A percentile compares a stretch with the other conserved stretches of the same genome.
phyloP scores from a whole-genome alignment of 2,888 invertebrate species.

The Habroteleia sp. region DNA sequence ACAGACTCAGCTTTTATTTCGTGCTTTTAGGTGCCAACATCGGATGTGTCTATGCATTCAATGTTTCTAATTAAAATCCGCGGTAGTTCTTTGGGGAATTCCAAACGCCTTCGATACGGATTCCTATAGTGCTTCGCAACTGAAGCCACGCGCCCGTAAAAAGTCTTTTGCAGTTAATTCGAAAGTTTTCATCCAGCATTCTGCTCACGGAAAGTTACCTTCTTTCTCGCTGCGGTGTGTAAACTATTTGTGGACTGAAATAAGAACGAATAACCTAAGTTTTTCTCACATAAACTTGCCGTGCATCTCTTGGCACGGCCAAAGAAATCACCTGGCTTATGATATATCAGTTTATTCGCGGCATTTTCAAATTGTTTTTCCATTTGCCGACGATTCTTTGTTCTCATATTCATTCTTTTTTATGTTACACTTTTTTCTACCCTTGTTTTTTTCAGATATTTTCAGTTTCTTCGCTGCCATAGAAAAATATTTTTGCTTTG shows the following conservation, averaged over 20 bases:
- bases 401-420: neutral
- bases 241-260: slow-evolving; percentile 66
- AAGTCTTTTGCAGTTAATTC: slow-evolving; percentile 61
- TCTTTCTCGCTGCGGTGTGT: slow-evolving; percentile 57
- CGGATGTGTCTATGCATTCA: neutral
- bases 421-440: slow-evolving; percentile 8
- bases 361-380: slow-evolving; percentile 37
- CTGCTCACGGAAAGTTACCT: slow-evolving; percentile 49
- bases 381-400: slow-evolving; percentile 2
- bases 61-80: slow-evolving; percentile 40
- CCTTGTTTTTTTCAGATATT: neutral
- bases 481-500: slow-evolving; percentile 40
- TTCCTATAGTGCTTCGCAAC: slow-evolving; percentile 8
- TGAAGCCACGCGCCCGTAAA: slow-evolving; percentile 31
- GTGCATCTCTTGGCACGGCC: slow-evolving; percentile 50
- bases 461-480: neutral
- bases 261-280: slow-evolving; percentile 67
- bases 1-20: neutral
- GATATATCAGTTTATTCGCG: slow-evolving; percentile 31
- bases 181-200: slow-evolving; percentile 56
- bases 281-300: slow-evolving; percentile 69
- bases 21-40: neutral
- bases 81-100: slow-evolving; percentile 4
- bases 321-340: slow-evolving; percentile 33
- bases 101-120: slow-evolving; percentile 34